phyloP scores from a whole-genome alignment of 2,113 vertebrate species.

The Aspiorhynchus laticeps region DNA sequence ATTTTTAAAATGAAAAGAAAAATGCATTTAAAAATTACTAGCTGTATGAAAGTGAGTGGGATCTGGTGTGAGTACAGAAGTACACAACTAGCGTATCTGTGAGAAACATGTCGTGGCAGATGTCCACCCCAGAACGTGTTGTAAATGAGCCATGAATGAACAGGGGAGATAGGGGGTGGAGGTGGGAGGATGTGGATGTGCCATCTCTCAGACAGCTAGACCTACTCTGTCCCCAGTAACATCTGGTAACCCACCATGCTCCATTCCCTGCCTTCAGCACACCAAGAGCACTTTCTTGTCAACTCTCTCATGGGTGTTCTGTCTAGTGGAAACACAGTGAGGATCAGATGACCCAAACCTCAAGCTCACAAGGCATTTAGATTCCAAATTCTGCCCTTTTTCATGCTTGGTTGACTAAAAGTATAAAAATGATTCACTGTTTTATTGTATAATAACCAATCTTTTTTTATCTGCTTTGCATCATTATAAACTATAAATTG shows the following conservation, averaged over 20 bases:
- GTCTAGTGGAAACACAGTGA: slow-evolving; percentile 50
- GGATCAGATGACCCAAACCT: not conserved
- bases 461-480: not conserved
- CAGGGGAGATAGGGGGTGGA: slow-evolving; percentile 59
- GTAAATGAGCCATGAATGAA: slow-evolving; percentile 75
- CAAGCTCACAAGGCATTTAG: not conserved
- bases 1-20: not conserved
- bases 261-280: slow-evolving; percentile 36
- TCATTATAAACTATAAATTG: not conserved
- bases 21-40: not conserved
- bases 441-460: not conserved
- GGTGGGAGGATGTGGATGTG: slow-evolving; percentile 51
- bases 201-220: slow-evolving; percentile 55
- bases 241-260: slow-evolving; percentile 62
- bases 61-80: not conserved
- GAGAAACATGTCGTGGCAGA: slow-evolving; percentile 54
- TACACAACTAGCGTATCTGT: slow-evolving; percentile 9
- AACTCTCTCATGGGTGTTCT: slow-evolving; percentile 59
- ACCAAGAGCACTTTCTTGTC: slow-evolving; percentile 25
- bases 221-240: slow-evolving; percentile 60
- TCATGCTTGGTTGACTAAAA: not conserved
- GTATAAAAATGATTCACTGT: not conserved
- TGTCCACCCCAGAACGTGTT: slow-evolving; percentile 66
- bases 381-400: not conserved
- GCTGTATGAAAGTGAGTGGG: not conserved